Base-by-base conservation (phyloP, 2,797 vertebrate genomes). In the Diplodus sargus region DNA sequence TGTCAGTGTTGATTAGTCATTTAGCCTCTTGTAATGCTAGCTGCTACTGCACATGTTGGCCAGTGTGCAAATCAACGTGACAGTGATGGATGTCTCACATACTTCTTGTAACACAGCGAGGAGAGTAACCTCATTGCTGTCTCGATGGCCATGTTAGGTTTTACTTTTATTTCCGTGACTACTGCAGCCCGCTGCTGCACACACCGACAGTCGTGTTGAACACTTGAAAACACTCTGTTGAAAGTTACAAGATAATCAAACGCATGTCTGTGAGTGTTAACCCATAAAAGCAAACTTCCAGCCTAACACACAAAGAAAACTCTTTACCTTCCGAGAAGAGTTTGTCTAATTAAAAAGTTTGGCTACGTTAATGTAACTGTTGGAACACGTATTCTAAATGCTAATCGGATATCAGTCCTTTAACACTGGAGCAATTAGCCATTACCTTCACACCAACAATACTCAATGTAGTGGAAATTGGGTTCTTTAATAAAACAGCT, bases 1-100 rank as follows among this genome's bases (percentile, higher is more conserved):
- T 67, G 85, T 85, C 75, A 61, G 54, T 42, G 81, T 64, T 23
- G 78, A 84, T 90, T 79, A 83, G 70, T 18, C 63, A n/a, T 75
- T 25, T 73, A 51, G 57, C 62, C 59, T 60, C 42, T 8, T 43
- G 47, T 72, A 28, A 58, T 52, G 51, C 49, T 72, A 76, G 68
- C 61, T 65, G 43, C 61, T 52, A 45, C 80, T 73, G 23, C 42
- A 76, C 30, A 57, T 20, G 22, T 57, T 74, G 60, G 78, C 75
- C 11, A 3, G 58, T 16, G 60, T 70, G 58, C 64, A 79, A 80
- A 80, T 85, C 70, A 72, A 72, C 62, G 18, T 64, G 72, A 76
- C 77, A 76, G 61, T 67, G 76, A 88, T 68, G 65, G 56, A 82
- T 82, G 76, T 79, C 75, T 68, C 71, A 66, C 52, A 57, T 30